A percentile compares a stretch with the other conserved stretches of the same genome.
These are phyloP conservation scores for Cottoperca gobio DNA, from an alignment of 2,797 vertebrate genomes.

Conservation along the genomic window DNA sequence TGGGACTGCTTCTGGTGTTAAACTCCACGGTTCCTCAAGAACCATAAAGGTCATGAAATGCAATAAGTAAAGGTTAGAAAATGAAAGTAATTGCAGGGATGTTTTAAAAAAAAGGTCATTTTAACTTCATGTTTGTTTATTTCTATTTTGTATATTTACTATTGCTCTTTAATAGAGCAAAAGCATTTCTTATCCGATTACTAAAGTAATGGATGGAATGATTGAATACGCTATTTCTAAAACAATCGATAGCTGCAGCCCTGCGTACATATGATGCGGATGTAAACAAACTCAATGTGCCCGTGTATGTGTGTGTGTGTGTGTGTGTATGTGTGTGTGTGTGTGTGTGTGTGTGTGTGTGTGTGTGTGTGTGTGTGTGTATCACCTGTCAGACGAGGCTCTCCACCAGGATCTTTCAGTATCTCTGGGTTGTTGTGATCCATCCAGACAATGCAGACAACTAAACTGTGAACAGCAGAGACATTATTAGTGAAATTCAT, in stretches of 20 bases:
- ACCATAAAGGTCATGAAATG: not conserved
- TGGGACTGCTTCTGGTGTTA: not conserved
- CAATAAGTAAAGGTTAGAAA: not conserved
- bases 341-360: not conserved
- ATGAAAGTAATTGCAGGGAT: not conserved
- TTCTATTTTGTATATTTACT: no score
- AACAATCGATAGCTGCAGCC: no score
- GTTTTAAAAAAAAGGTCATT: no score
- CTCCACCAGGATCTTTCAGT: slow-evolving; percentile 36
- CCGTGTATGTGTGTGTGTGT: not conserved
- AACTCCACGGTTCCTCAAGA: not conserved
- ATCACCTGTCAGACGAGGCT: slow-evolving; percentile 41
- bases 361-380: not conserved
- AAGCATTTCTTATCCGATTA: no score
- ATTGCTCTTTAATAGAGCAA: no score
- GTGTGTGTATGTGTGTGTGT: not conserved
- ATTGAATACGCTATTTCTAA: no score
- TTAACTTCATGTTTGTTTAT: no score
- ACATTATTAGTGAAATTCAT: no score
- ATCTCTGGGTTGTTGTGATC: slow-evolving; percentile 51
- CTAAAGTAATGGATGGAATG: no score
- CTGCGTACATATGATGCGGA: no score
- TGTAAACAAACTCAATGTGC: no score
- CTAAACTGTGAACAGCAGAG: slow-evolving; percentile 8
- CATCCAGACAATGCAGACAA: slow-evolving; percentile 49